phyloP scores from a whole-genome alignment of 2,113 vertebrate species.

The Pituophis catenifer region DNA sequence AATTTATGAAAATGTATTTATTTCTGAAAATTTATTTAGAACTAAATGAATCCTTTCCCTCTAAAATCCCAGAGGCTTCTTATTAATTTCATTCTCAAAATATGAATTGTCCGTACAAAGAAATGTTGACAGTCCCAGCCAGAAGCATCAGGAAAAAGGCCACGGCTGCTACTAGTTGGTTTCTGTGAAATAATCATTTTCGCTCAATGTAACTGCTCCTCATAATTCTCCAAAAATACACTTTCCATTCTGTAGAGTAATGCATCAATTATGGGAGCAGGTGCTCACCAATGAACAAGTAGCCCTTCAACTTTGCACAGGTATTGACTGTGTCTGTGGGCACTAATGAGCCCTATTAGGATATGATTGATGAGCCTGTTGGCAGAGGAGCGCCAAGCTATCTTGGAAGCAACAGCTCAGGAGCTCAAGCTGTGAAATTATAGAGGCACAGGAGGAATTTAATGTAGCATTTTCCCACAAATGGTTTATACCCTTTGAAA shows the following conservation, averaged over 20 bases:
- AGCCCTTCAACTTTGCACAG: background rate
- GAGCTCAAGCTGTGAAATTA: background rate
- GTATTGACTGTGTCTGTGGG: background rate
- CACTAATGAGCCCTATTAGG: background rate
- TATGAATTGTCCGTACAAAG: background rate
- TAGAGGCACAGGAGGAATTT: background rate
- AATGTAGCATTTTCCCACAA: background rate
- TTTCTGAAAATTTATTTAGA: background rate
- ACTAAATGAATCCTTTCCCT: too few relatives aligned
- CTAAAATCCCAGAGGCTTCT: background rate
- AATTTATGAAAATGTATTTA: background rate
- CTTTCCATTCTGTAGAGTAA: background rate
- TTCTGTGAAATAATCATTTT: background rate
- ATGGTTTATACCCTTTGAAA: background rate
- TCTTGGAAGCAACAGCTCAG: background rate
- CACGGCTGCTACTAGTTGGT: rapidly evolving
- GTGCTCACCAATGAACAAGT: background rate
- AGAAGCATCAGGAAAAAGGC: background rate
- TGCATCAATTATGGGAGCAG: background rate
- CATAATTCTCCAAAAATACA: background rate
- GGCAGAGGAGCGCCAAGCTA: background rate
- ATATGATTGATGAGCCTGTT: slow-evolving; percentile 1
- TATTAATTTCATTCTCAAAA: background rate
- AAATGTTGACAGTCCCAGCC: background rate
- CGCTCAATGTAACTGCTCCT: background rate